Conservation (phyloP, 2,888 invertebrate species). For the Lepidochitona cinerea region DNA sequence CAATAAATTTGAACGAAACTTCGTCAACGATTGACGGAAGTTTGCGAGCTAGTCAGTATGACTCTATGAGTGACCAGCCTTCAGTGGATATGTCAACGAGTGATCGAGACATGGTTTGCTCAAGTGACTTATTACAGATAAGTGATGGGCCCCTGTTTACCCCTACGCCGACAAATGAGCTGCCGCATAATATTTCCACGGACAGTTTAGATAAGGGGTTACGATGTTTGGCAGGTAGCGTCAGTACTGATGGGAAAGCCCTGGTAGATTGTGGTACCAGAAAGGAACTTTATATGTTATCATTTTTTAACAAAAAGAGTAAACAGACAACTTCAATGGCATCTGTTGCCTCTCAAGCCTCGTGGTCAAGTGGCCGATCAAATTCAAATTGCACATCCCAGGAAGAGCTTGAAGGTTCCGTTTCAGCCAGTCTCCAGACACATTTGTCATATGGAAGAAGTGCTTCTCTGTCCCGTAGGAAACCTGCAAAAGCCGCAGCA, state of each 20-base stretch:
- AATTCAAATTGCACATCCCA: not conserved
- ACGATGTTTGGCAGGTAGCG: not conserved
- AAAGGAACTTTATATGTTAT: conserved; percentile 4
- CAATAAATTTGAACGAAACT: conserved; percentile 4
- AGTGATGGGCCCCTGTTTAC: conserved; percentile 63
- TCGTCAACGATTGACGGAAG: conserved; percentile 1
- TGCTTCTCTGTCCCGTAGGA: not conserved
- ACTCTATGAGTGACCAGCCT: conserved; percentile 50
- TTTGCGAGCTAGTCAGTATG: conserved; percentile 35
- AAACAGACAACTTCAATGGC: not conserved
- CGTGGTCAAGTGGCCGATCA: not conserved
- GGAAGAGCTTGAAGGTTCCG: not conserved
- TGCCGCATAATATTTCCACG: conserved; percentile 29
- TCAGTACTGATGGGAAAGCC: not conserved
- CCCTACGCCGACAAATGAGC: conserved; percentile 48
- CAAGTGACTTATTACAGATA: conserved; percentile 61
- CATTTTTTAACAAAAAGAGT: not conserved
- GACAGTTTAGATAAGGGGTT: conserved; percentile 44
- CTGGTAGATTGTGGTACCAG: not conserved
- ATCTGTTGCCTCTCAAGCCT: not conserved
- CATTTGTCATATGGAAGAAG: not conserved
- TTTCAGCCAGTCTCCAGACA: not conserved
- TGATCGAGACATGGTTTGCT: conserved; percentile 62
- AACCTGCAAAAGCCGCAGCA: too few species aligned
- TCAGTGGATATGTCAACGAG: conserved; percentile 62